A percentile compares a stretch with the other conserved stretches of the same genome.
These are phyloP conservation scores for Drosophila suzukii DNA, from an alignment of 1,140 invertebrate species.

Conservation along the genomic window DNA sequence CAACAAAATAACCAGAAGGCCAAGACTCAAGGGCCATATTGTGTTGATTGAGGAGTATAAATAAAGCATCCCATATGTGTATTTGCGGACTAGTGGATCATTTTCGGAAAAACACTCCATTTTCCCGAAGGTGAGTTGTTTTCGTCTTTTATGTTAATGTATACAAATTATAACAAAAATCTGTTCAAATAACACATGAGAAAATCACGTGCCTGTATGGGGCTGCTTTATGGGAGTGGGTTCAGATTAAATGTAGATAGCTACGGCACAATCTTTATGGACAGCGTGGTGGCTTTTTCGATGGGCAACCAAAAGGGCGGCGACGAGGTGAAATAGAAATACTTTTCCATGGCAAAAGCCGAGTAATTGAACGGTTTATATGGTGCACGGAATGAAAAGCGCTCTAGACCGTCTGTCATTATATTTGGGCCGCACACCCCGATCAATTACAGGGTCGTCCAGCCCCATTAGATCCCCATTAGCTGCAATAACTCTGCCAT, in stretches of 20 bases:
- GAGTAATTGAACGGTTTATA: slow-evolving; percentile 21
- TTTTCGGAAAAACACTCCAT: slow-evolving; percentile 7
- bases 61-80: slow-evolving; percentile 5
- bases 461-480: slow-evolving; percentile 34
- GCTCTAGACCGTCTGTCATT: slow-evolving; percentile 30
- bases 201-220: slow-evolving; percentile 29
- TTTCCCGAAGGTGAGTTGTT: slow-evolving; percentile 16
- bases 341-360: slow-evolving; percentile 6
- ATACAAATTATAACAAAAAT: slow-evolving; percentile 42
- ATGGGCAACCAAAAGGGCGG: neutral
- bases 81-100: neutral
- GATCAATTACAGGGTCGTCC: slow-evolving; percentile 9
- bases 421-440: slow-evolving; percentile 21
- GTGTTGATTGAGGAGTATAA: slow-evolving; percentile 24
- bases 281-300: slow-evolving; percentile 8
- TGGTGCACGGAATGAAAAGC: neutral
- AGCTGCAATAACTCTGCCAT: slow-evolving; percentile 20
- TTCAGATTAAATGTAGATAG: slow-evolving; percentile 35
- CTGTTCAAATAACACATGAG: slow-evolving; percentile 40
- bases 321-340: slow-evolving; percentile 10
- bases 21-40: slow-evolving; percentile 1
- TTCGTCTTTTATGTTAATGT: slow-evolving; percentile 15
- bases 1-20: slow-evolving; percentile 20
- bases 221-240: slow-evolving; percentile 15
- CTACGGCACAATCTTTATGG: slow-evolving; percentile 40